Evolutionary conservation across 1,140 invertebrate species (phyloP), one percentile per base, ranked within the genome.

Genomic region (Bombus turneri): DNA sequence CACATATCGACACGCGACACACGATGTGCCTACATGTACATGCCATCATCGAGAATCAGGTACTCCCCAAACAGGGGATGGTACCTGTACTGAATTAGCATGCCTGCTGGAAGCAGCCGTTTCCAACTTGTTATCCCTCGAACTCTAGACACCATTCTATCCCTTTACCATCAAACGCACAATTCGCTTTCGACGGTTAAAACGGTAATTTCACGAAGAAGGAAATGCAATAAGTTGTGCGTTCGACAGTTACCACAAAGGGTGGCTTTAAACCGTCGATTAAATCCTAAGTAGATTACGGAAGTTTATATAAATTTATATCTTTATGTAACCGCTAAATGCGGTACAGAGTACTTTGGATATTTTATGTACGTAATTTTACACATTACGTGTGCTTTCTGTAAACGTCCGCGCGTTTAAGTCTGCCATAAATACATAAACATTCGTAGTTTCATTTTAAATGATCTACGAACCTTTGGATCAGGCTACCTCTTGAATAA

Each of bases 91-190:
- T 84, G 91, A 92, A 92, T 92, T 90, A 91, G 87, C 83, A 80
- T 64, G 79, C 37, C 47, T 28, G 74, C 73, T 71, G 39, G 71
- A 76, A 64, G 39, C 57, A 81, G 68, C 89, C 92, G 86, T 91
- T 92, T 92, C 91, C 83, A 91, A 89, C 91, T 84, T 79, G 74
- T 64, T 25, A 25, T 75, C 83, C 83, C 84, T 76, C 86, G 81
- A 85, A 43, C 47, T 34, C 43, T n/a, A 75, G 3, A 74, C 15
- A 5, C 64, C 66, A 37, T 10, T 79, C 68, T 59, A 34, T 28
- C 78, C 62, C 66, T 81, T 91, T 88, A 86, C 88, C 86, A 87
- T 92, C 88, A 92, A 91, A 91, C 89, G 87, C 91, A 90, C 90
- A 90, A 92, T 90, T 91, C 78, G 86, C 89, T 73, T 82, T 89